Base-by-base conservation (phyloP, 2,888 invertebrate genomes). In the Hylaea fasciaria region DNA sequence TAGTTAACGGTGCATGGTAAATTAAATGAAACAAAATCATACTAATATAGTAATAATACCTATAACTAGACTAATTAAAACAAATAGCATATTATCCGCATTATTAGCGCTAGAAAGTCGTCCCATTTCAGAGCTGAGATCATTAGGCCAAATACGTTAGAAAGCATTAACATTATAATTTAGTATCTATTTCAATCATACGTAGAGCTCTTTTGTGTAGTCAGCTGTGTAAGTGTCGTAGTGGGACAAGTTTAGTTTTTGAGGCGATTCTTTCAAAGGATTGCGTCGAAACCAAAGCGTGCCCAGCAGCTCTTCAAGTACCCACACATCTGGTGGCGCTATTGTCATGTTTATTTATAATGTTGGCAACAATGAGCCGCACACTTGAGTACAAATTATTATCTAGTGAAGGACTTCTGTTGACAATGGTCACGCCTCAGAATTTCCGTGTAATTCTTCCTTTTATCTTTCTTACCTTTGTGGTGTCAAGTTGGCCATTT, bases 391-490 rank as follows among this genome's bases (percentile, higher is more conserved):
- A 85, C 90, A 89, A 92, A 91, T 91, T 89, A 88, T 91, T 79
- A 86, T 88, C 88, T 85, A 87, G 86, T 87, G 82, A 78, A 82
- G 74, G 69, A 69, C 76, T 68, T 77, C 63, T 56, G 61, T 62
- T 65, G 73, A 90, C 89, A 91, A 91, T 82, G 72, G 85, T 81
- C 85, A 85, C 86, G 85, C 89, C 87, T 85, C 76, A 68, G 88
- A 86, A 90, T 89, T 87, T 90, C 89, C 87, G 85, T 91, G 86
- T 92, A 92, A 91, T 89, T 85, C 86, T 85, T 78, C 70, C 85
- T 77, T 86, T 91, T 90, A 87, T 91, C 83, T 91, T 84, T 75
- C 73, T 74, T 61, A 71, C 80, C 75, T 86, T 91, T 91, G 89
- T 90, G 86, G 86, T 66, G 79, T 83, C 73, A 80, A 87, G 86